Evolutionary conservation across 1,140 invertebrate genomes (phyloP).

Genomic region (Spodoptera frugiperda): DNA sequence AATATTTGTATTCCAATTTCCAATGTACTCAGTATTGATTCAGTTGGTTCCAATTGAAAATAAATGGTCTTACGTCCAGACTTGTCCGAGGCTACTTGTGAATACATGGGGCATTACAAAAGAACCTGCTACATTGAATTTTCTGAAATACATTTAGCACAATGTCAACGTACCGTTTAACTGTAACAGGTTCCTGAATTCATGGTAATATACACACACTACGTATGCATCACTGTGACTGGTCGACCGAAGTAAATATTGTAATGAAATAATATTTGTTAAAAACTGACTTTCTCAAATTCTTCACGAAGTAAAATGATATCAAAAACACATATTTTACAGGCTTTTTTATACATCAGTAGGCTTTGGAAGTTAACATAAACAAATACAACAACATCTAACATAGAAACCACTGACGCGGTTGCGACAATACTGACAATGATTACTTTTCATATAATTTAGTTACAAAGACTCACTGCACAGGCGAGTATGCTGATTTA

Average conservation of each 20-base stretch:
- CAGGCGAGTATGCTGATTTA: constrained; percentile 51
- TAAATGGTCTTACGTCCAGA: neutral
- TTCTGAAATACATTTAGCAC: neutral
- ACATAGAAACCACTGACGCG: constrained; percentile 17
- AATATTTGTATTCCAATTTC: neutral
- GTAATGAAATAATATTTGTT: too few relatives aligned
- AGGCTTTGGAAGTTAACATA: constrained; percentile 1
- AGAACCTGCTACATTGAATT: neutral
- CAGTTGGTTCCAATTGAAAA: neutral
- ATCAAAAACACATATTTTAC: too few relatives aligned
- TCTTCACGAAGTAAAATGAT: too few relatives aligned
- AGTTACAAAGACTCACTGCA: constrained; percentile 42
- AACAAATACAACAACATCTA: constrained; percentile 28
- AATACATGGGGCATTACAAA: neutral
- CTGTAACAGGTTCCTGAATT: too few relatives aligned
- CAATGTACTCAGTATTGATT: neutral
- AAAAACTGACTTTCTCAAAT: too few relatives aligned
- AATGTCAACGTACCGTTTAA: too few relatives aligned
- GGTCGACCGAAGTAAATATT: too few relatives aligned
- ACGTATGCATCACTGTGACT: too few relatives aligned
- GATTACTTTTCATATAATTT: constrained; percentile 6
- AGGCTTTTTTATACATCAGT: neutral
- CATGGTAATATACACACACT: too few relatives aligned
- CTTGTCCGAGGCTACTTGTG: neutral
- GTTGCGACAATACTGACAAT: constrained; percentile 49